A percentile compares a stretch with the other conserved stretches of the same genome.
These are phyloP conservation scores for Furcifer pardalis DNA, from an alignment of 2,797 vertebrate species.

Conservation along the genomic window DNA sequence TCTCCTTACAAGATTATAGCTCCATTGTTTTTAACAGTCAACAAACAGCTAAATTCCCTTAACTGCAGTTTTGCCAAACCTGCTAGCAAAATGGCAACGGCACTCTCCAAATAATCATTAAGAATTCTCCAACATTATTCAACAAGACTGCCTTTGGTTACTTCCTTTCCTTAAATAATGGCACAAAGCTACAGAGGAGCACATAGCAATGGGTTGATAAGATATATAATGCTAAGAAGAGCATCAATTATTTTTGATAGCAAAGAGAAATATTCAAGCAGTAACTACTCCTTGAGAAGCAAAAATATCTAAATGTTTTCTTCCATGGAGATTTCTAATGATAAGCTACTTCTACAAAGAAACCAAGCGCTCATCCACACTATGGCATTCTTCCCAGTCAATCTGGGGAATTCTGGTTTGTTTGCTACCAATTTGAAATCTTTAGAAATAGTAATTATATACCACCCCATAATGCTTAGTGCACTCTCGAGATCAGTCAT, in stretches of 20 bases:
- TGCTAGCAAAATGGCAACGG: not conserved
- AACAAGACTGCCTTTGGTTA: not conserved
- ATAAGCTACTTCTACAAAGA: not conserved
- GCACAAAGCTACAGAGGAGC: constrained; percentile 4
- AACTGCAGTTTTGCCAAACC: constrained; percentile 30
- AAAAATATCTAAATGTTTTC: not conserved
- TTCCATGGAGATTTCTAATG: not conserved
- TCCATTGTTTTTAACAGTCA: not conserved
- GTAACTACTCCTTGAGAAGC: not conserved
- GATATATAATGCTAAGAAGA: constrained; percentile 29
- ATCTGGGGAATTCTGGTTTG: too few species aligned
- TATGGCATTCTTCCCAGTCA: too few species aligned
- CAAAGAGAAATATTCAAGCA: constrained; percentile 10
- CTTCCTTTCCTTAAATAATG: constrained; percentile 20
- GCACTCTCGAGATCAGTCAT: too few species aligned
- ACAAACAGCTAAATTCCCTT: constrained; percentile 10
- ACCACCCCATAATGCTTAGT: too few species aligned
- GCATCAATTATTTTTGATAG: not conserved
- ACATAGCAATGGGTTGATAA: not conserved
- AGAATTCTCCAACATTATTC: not conserved
- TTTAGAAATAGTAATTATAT: too few species aligned
- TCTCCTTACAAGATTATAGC: constrained; percentile 5
- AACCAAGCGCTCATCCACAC: not conserved
- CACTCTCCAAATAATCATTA: constrained; percentile 18
- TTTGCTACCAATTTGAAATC: too few species aligned